Evolutionary conservation across 2,113 vertebrate genomes (phyloP).

Genomic region (Pelecanus crispus): DNA sequence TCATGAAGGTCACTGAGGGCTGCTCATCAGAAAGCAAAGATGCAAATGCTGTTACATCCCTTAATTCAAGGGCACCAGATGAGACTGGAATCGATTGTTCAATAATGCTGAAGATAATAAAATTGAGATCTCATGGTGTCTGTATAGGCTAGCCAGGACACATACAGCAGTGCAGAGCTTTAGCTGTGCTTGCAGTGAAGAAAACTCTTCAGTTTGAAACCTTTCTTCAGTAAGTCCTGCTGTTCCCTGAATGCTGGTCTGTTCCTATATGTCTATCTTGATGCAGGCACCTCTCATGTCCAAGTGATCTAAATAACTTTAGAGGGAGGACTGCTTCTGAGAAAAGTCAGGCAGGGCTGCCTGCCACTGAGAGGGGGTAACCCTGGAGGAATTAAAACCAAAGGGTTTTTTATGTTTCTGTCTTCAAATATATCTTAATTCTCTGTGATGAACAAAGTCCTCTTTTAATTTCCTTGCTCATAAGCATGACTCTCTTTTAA

Average conservation of each 20-base stretch:
- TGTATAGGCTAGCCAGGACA: neutral
- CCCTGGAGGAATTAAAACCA: neutral
- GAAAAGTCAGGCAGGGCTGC: neutral
- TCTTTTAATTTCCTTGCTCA: neutral
- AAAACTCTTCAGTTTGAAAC: neutral
- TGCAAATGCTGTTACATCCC: neutral
- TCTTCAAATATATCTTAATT: neutral
- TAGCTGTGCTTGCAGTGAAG: neutral
- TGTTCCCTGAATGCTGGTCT: neutral
- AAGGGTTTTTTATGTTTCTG: neutral
- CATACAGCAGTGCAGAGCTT: neutral
- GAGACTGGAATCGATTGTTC: neutral
- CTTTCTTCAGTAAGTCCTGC: too few relatives aligned
- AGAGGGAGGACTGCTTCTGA: neutral
- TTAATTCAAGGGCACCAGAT: neutral
- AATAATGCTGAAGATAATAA: neutral
- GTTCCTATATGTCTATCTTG: fast-evolving
- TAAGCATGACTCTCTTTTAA: neutral
- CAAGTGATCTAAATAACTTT: neutral
- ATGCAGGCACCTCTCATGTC: neutral
- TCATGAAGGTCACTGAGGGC: neutral
- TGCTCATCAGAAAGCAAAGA: neutral
- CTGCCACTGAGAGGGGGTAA: fast-evolving
- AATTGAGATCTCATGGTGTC: neutral
- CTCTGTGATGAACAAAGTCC: neutral